Evolutionary conservation across 2,888 invertebrate genomes (phyloP).

Genomic region (Machimus rusticus): DNA sequence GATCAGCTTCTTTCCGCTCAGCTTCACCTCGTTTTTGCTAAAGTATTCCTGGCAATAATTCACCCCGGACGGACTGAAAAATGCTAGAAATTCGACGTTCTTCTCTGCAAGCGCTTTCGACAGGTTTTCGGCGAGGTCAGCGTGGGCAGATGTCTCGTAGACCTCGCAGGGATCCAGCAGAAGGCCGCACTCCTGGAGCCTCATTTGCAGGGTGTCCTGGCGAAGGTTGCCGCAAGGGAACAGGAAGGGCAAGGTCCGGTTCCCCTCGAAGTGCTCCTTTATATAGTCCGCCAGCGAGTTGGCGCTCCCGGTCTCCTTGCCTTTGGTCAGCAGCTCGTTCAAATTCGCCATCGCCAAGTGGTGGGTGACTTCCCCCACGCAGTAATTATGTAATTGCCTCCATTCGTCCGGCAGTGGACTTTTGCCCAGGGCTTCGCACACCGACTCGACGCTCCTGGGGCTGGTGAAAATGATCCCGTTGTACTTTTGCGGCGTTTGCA

Average conservation of each 20-base stretch:
- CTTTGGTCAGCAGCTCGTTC: conserved; percentile 63
- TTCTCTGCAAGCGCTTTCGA: conserved; percentile 59
- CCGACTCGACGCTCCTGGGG: conserved; percentile 66
- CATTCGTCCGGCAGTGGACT: conserved; percentile 61
- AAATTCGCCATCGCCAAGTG: conserved; percentile 62
- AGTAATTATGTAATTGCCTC: conserved; percentile 64
- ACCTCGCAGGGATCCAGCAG: conserved; percentile 64
- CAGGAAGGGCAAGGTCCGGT: conserved; percentile 63
- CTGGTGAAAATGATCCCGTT: conserved; percentile 67
- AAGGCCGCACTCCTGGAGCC: conserved; percentile 61
- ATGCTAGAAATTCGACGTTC: conserved; percentile 66
- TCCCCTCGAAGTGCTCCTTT: conserved; percentile 63
- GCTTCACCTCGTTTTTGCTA: conserved; percentile 55
- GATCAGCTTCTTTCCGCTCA: conserved; percentile 63
- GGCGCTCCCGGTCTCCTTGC: conserved; percentile 67
- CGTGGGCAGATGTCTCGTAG: conserved; percentile 66
- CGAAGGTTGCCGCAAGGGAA: conserved; percentile 68
- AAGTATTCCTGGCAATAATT: conserved; percentile 63
- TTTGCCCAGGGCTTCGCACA: conserved; percentile 61
- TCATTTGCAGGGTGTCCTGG: conserved; percentile 64
- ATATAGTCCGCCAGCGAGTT: conserved; percentile 65
- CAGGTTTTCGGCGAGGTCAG: conserved; percentile 62
- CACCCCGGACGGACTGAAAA: conserved; percentile 70
- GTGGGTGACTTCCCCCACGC: conserved; percentile 67
- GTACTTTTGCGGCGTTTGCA: conserved; percentile 63